Evolutionary conservation across 2,113 vertebrate species (phyloP), one percentile per base, ranked within the genome.

Genomic region (Sander lucioperca): DNA sequence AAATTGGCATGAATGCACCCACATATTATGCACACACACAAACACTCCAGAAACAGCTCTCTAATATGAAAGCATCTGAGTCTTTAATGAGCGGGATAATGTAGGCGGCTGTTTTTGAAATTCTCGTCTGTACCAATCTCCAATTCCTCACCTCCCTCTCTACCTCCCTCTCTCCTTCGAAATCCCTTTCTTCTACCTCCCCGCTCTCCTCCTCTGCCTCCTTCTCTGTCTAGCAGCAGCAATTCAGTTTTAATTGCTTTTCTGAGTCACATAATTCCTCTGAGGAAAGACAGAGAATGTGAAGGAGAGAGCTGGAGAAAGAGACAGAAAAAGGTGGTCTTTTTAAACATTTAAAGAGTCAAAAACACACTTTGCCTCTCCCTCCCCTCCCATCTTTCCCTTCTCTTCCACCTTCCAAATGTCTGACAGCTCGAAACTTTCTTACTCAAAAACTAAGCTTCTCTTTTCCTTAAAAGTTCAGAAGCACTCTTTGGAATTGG

Each of bases 191-290:
- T 84, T 88, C 80, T 74, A 43, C 74, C 76, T 71, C 72, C 64
- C 84, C 61, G 8, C 85, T 77, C 81, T 64, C 57, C 88, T 81
- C 79, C 78, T 80, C 80, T 63, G 25, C 77, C 81, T 77, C 79
- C 86, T 87, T 79, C 88, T 89, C 83, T 79, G 88, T 90, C 87
- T 87, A 77, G 80, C 80, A 77, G 78, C 83, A 71, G 86, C 84
- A 86, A 92, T 90, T 91, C 80, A 50, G 66, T 80, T 90, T 93
- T 94, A 94, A 93, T 92, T 94, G 92, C 87, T 92, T 33, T 92
- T 93, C 88, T 89, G 87, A 92, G 88, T 91, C 89, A 91, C 90
- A 65, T 89, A 83, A 86, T 88, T 91, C 86, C 87, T 74, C 77
- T 0, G 79, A 88, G 89, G 77, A 82, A 45, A 74, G 79, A 77